Conservation (phyloP, 2,888 invertebrate genomes). For the Drosophila neonasuta region DNA sequence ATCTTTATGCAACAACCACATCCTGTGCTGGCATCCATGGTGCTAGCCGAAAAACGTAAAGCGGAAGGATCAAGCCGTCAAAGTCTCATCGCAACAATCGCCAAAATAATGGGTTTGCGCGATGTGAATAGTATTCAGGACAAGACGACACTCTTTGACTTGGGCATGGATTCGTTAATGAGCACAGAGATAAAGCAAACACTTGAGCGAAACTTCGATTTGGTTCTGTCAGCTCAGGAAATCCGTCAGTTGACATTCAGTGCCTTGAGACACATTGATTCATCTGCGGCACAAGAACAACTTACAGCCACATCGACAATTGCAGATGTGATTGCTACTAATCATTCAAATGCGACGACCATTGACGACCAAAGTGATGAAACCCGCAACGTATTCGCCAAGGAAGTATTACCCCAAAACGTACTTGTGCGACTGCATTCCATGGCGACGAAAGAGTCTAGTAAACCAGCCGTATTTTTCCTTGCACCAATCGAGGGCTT, state of each 20-base stretch:
- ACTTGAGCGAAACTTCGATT: slow-evolving; percentile 94
- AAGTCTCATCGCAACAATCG: slow-evolving; percentile 89
- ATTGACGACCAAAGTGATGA: slow-evolving; percentile 82
- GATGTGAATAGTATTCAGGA: slow-evolving; percentile 90
- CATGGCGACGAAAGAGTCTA: slow-evolving; percentile 77
- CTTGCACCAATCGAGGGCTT: slow-evolving; percentile 95
- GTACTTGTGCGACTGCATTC: slow-evolving; percentile 87
- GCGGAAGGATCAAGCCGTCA: slow-evolving; percentile 84
- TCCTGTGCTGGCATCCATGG: slow-evolving; percentile 91
- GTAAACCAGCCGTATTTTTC: slow-evolving; percentile 85
- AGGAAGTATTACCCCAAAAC: slow-evolving; percentile 90
- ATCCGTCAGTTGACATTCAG: slow-evolving; percentile 92
- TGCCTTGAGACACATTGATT: slow-evolving; percentile 85
- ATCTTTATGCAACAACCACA: slow-evolving; percentile 94
- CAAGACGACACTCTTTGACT: slow-evolving; percentile 92
- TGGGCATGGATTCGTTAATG: slow-evolving; percentile 99
- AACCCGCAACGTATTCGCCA: slow-evolving; percentile 84
- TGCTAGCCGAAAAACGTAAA: slow-evolving; percentile 92
- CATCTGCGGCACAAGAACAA: slow-evolving; percentile 12
- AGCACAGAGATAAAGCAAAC: slow-evolving; percentile 99
- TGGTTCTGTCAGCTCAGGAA: slow-evolving; percentile 94
- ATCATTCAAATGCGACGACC: slow-evolving; percentile 55
- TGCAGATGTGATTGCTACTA: slow-evolving; percentile 1
- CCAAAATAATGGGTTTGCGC: slow-evolving; percentile 94
- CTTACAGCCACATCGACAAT: slow-evolving; percentile 4